Percentiles rank a stretch among this genome's conserved stretches.
Conservation (phyloP, 2,797 vertebrate species). For the Malurus leucopterus region DNA sequence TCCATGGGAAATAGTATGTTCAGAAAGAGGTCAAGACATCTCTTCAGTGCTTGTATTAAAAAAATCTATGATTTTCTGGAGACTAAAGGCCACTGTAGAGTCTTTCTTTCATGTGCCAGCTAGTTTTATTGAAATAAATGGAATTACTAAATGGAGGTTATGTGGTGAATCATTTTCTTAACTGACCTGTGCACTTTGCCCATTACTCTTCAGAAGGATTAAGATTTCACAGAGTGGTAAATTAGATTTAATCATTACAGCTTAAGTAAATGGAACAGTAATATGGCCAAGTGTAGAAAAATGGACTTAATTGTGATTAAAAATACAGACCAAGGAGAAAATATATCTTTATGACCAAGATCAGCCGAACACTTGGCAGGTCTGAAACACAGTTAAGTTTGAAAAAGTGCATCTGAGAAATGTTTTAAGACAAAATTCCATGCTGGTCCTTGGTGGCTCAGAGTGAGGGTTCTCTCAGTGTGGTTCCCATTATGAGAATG, state of each 20-base stretch:
- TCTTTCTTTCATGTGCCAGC: background rate
- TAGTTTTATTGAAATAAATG: constrained; percentile 43
- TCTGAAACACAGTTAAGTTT: background rate
- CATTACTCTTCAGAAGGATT: constrained; percentile 17
- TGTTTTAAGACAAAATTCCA: background rate
- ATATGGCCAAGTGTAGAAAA: background rate
- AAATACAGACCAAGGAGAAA: constrained; percentile 15
- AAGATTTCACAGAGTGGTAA: constrained; percentile 17
- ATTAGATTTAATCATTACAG: constrained; percentile 33
- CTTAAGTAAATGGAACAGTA: constrained; percentile 26
- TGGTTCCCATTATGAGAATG: rapidly evolving
- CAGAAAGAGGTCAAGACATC: constrained; percentile 7
- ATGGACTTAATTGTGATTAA: constrained; percentile 26
- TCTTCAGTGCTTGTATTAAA: constrained; percentile 8
- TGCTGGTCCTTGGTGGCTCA: background rate
- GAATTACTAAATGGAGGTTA: constrained; percentile 36
- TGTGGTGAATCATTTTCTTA: constrained; percentile 26
- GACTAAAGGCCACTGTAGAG: background rate
- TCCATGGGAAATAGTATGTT: background rate
- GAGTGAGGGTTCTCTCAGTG: background rate
- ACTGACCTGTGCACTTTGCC: constrained; percentile 9
- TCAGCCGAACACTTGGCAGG: background rate
- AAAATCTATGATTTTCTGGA: constrained; percentile 13
- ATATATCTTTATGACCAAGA: constrained; percentile 3
- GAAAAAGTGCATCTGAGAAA: background rate